Conservation (phyloP, 2,888 invertebrate species). For the Empis livida region DNA sequence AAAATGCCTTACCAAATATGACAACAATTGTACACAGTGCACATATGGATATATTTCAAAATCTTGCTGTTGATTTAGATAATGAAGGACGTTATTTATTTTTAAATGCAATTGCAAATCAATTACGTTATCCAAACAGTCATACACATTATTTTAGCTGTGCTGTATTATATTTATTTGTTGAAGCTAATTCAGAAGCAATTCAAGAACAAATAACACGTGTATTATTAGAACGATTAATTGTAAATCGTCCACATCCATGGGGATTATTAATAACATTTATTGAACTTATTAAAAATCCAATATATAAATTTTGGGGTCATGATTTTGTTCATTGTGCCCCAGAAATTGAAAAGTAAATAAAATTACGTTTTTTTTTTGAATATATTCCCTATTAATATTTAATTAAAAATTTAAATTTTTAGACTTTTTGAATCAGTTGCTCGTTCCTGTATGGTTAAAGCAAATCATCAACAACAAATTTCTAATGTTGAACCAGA, state of each 20-base stretch:
- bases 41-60: constrained; percentile 99
- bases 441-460: constrained; percentile 89
- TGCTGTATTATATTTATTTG: constrained; percentile 90
- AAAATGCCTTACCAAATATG: constrained; percentile 88
- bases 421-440: constrained; percentile 86
- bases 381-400: too few species aligned
- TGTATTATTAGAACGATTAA: constrained; percentile 89
- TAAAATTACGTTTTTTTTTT: not conserved
- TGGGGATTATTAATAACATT: constrained; percentile 99
- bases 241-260: constrained; percentile 97
- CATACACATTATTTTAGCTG: constrained; percentile 99
- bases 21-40: constrained; percentile 97
- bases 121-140: constrained; percentile 96
- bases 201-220: constrained; percentile 98
- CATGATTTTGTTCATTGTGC: constrained; percentile 99
- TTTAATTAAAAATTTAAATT: constrained; percentile 11
- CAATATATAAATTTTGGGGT: constrained; percentile 96
- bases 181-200: constrained; percentile 92
- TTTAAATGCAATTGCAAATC: constrained; percentile 97
- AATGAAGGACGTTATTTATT: constrained; percentile 93
- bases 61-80: constrained; percentile 93
- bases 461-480: constrained; percentile 45
- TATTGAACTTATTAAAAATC: constrained; percentile 98
- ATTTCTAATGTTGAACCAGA: constrained; percentile 31
- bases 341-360: constrained; percentile 97